These are phyloP conservation scores for Microchrysa polita DNA, from an alignment of 2,888 invertebrate species.

Conservation along the genomic window DNA sequence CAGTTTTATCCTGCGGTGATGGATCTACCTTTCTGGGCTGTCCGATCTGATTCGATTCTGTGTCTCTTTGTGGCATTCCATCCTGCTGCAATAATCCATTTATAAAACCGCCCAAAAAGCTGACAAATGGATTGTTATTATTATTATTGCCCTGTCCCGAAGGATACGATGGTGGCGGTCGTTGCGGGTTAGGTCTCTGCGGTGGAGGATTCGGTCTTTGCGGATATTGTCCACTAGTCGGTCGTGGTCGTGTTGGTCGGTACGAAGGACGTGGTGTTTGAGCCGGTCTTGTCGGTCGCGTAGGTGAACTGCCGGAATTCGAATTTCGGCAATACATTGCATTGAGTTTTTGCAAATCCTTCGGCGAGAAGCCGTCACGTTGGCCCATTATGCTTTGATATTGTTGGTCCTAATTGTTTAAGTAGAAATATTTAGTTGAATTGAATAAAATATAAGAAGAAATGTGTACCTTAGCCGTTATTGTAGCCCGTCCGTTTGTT, in stretches of 20 bases:
- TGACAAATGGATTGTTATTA: constrained; percentile 53
- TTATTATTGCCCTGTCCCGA: constrained; percentile 52
- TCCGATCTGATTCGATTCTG: constrained; percentile 16
- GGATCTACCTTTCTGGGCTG: constrained; percentile 8
- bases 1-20: not conserved
- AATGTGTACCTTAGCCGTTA: constrained; percentile 72
- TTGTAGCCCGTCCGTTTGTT: constrained; percentile 75
- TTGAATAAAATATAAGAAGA: not conserved
- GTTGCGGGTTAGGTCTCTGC: constrained; percentile 31
- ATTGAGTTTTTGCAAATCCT: constrained; percentile 78
- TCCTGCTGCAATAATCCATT: constrained; percentile 59
- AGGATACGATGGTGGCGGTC: not conserved
- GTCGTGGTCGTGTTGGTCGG: constrained; percentile 12
- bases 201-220: constrained; percentile 19
- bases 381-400: constrained; percentile 73
- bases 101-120: constrained; percentile 59
- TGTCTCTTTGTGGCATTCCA: constrained; percentile 37
- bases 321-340: constrained; percentile 77
- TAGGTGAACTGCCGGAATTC: not conserved
- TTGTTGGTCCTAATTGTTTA: not conserved
- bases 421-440: not conserved
- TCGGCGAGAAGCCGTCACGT: constrained; percentile 76
- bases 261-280: constrained; percentile 1
- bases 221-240: constrained; percentile 7
- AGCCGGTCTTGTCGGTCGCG: not conserved